phyloP scores from a whole-genome alignment of 2,888 invertebrate species.

The Cephus pygmeus region DNA sequence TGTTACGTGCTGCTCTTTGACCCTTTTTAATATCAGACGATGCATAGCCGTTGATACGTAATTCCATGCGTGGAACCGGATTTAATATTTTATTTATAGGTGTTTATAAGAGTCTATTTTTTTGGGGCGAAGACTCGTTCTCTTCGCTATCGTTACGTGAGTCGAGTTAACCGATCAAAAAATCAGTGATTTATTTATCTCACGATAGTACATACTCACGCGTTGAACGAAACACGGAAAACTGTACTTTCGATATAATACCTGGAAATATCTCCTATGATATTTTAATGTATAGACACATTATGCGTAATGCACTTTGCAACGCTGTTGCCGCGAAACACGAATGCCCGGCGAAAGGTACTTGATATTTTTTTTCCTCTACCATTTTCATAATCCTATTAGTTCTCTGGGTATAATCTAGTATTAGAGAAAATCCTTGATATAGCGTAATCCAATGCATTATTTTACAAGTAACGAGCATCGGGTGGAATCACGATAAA shows the following conservation, averaged over 20 bases:
- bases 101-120: background rate
- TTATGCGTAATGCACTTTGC: background rate
- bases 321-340: background rate
- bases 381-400: background rate
- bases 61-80: background rate
- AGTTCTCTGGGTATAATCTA: background rate
- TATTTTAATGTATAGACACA: background rate
- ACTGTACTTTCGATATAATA: background rate
- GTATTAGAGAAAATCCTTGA: background rate
- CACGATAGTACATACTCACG: background rate
- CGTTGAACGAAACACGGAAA: background rate
- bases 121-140: background rate
- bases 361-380: background rate
- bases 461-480: background rate
- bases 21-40: background rate
- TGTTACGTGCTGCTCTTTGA: background rate
- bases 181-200: background rate
- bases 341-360: background rate
- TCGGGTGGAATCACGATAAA: background rate
- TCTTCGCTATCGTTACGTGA: background rate
- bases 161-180: background rate
- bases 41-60: background rate
- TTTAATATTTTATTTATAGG: background rate
- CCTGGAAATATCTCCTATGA: background rate
- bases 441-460: background rate